Base-by-base conservation (phyloP, 2,113 vertebrate species). In the Bucco capensis region DNA sequence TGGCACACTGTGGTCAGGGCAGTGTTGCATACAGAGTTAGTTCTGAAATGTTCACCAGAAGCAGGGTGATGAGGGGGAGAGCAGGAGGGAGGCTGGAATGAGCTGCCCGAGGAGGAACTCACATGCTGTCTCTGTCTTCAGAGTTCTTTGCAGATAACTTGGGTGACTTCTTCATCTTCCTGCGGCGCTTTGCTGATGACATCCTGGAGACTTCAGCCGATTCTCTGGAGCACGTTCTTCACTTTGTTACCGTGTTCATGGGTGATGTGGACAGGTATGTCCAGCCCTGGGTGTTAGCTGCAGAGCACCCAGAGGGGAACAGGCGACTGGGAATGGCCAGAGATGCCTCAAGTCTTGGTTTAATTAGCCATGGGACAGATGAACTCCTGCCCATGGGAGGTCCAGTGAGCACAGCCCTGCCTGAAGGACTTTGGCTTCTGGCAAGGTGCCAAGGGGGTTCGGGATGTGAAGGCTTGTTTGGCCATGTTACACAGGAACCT, bases 91-190 rank as follows among this genome's bases (percentile, higher is more conserved):
- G 47, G 46, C 30, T 44, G 23, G 28, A 28, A 30, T 56, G 74
- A 24, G 53, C 66, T 53, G 23, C 49, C 33, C 5, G 0, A 8
- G 37, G 15, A 38, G 64, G 47, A 74, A 25, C 64, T 95, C 46
- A 64, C 1, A 4, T 27, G 5, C 30, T 4, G 1, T 53, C 89
- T 94, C 74, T 69, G 38, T 71, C 86, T n/a, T 65, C 97, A 99
- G 99, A 99, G 85, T 99, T 99, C 96, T 99, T 99, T 96, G 99
- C 98, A 1, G 99, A 99, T 94, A 99, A 99, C 93, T 74, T 99
- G 97, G 99, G 99, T 0, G 99, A 99, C 94, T 99, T 99, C 96
- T 99, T 99, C 96, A 98, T 99, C 94, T 99, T 99, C 94, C 97
- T 99, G 86, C 98, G 99, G 33, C 98, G 99, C 49, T 99, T 99